Percentiles rank a stretch among this genome's conserved stretches.
Conservation (phyloP, 2,888 invertebrate genomes). For the Xylota sylvarum region DNA sequence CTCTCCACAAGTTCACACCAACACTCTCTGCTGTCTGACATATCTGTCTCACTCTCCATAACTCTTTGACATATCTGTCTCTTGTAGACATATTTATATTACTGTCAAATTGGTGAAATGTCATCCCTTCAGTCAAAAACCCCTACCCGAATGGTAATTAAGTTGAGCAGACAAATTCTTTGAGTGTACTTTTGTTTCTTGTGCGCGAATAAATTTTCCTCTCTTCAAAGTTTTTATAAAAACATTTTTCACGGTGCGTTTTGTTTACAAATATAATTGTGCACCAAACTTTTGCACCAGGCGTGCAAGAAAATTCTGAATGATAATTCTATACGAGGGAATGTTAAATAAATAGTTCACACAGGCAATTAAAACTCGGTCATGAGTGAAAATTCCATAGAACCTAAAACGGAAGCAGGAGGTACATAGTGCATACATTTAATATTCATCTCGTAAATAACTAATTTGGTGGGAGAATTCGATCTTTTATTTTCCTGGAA, state of each 20-base stretch:
- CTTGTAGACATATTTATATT: neutral
- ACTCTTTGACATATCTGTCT: neutral
- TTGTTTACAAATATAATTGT: conserved; percentile 62
- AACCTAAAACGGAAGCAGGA: neutral
- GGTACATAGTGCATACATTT: conserved; percentile 24
- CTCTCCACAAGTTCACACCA: no score
- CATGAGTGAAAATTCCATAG: conserved; percentile 36
- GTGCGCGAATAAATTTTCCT: neutral
- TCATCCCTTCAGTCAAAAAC: neutral
- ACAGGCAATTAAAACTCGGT: neutral
- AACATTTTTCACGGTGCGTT: conserved; percentile 59
- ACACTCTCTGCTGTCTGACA: neutral
- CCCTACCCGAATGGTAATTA: neutral
- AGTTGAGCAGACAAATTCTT: conserved; percentile 55
- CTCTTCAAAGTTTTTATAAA: conserved; percentile 25
- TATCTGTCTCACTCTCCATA: neutral
- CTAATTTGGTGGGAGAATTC: conserved; percentile 24
- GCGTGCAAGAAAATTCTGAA: neutral
- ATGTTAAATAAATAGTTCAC: neutral
- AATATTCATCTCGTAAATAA: conserved; percentile 8
- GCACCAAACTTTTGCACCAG: neutral
- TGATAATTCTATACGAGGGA: neutral
- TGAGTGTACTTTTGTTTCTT: conserved; percentile 58
- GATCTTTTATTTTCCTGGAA: conserved; percentile 39
- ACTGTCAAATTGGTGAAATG: conserved; percentile 5